Evolutionary conservation across 2,113 vertebrate species (phyloP).

Genomic region (Junco hyemalis): DNA sequence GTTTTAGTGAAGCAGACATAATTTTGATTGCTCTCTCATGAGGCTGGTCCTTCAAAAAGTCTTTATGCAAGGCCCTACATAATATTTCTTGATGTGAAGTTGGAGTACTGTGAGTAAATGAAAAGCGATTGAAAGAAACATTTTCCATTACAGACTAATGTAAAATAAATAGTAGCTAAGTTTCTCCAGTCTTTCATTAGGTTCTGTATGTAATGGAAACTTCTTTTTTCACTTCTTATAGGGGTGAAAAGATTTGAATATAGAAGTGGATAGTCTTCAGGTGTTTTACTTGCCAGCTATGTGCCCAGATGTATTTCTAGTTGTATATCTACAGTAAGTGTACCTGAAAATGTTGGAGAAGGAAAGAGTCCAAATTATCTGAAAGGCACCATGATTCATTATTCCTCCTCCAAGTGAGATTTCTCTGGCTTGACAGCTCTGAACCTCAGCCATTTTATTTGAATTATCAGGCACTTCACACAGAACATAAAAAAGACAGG

Average conservation of each 20-base stretch:
- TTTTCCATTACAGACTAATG: neutral
- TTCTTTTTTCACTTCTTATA: neutral
- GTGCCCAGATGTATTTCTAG: neutral
- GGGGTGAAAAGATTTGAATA: neutral
- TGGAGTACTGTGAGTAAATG: neutral
- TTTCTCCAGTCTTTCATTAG: neutral
- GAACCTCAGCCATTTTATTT: neutral
- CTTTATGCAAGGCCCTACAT: neutral
- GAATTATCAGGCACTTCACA: neutral
- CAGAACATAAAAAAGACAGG: neutral
- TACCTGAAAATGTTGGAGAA: neutral
- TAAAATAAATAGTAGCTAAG: neutral
- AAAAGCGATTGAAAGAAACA: neutral
- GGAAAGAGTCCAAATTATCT: neutral
- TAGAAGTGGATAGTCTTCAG: neutral
- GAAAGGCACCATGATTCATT: neutral
- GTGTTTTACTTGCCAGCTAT: neutral
- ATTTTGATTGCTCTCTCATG: neutral
- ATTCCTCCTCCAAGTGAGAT: neutral
- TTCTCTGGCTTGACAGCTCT: neutral
- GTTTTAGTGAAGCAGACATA: neutral
- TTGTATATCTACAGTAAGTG: neutral
- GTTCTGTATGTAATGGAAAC: neutral
- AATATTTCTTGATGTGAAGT: neutral
- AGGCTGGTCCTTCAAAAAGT: neutral